These are phyloP conservation scores for Drosophila arawakana DNA, from an alignment of 1,140 invertebrate species.

Conservation along the genomic window DNA sequence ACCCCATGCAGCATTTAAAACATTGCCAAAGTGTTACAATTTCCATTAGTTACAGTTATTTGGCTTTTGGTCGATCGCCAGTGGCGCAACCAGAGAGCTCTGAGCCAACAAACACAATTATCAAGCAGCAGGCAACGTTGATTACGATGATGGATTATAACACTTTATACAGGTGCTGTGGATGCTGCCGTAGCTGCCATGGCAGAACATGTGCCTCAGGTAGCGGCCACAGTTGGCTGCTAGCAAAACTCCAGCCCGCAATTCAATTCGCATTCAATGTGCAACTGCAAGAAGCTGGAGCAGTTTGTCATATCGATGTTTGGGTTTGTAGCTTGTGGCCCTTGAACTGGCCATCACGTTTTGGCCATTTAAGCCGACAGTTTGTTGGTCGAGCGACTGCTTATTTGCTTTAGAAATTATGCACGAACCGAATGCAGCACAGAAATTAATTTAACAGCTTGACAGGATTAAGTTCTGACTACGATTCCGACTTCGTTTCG, in stretches of 20 bases:
- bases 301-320: conserved; percentile 22
- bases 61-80: conserved; percentile 47
- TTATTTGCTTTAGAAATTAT: conserved; percentile 51
- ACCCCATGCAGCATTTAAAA: conserved; percentile 55
- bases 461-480: conserved; percentile 67
- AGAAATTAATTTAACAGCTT: conserved; percentile 81
- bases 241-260: conserved; percentile 12
- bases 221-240: background rate
- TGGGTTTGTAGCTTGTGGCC: background rate
- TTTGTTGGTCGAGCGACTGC: conserved; percentile 6
- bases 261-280: conserved; percentile 17
- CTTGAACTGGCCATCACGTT: conserved; percentile 45
- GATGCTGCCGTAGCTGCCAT: background rate
- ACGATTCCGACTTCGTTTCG: background rate
- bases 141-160: conserved; percentile 83
- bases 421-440: conserved; percentile 28
- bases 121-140: conserved; percentile 61
- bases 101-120: conserved; percentile 63
- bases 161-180: conserved; percentile 59
- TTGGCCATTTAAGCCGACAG: conserved; percentile 38
- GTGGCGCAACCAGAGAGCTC: conserved; percentile 48
- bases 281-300: background rate
- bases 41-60: conserved; percentile 83
- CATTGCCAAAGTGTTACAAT: conserved; percentile 80
- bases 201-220: background rate